phyloP scores from a whole-genome alignment of 64 coral and sea anemone species.

The Hydrozoanthus tunicans region DNA sequence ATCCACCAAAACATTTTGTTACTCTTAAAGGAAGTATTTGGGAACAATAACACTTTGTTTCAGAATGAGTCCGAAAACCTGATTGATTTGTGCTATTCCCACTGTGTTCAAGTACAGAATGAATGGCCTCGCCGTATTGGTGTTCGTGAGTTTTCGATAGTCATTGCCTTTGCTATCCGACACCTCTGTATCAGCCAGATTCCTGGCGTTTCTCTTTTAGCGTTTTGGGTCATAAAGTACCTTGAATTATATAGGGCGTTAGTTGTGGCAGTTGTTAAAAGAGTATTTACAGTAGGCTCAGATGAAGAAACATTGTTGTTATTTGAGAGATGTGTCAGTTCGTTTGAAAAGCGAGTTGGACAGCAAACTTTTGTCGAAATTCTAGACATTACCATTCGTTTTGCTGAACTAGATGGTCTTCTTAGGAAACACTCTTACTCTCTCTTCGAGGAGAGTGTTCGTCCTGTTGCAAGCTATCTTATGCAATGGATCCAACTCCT shows the following conservation, averaged over 20 bases:
- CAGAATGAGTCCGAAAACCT: conserved; percentile 17
- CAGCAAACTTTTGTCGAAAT: background rate
- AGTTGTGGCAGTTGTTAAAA: background rate
- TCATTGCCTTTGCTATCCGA: background rate
- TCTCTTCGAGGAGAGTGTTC: background rate
- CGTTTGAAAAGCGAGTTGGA: background rate
- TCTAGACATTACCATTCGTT: background rate
- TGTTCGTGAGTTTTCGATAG: background rate
- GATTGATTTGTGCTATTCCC: background rate
- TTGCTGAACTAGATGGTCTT: background rate
- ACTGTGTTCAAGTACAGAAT: background rate
- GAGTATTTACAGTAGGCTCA: background rate
- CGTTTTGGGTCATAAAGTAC: conserved; percentile 16
- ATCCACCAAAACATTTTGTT: background rate
- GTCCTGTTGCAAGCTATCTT: background rate
- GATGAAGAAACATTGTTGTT: background rate
- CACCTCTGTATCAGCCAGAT: background rate
- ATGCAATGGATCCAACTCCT: conserved; percentile 35
- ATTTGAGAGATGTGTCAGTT: background rate
- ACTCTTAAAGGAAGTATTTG: background rate
- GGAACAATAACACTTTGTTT: background rate
- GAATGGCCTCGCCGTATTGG: background rate
- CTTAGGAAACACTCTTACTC: background rate
- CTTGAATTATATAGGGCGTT: background rate
- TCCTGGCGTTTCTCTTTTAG: background rate